Evolutionary conservation across 92 coral and sea anemone genomes (phyloP).

Genomic region (Zoanthus gigantus): DNA sequence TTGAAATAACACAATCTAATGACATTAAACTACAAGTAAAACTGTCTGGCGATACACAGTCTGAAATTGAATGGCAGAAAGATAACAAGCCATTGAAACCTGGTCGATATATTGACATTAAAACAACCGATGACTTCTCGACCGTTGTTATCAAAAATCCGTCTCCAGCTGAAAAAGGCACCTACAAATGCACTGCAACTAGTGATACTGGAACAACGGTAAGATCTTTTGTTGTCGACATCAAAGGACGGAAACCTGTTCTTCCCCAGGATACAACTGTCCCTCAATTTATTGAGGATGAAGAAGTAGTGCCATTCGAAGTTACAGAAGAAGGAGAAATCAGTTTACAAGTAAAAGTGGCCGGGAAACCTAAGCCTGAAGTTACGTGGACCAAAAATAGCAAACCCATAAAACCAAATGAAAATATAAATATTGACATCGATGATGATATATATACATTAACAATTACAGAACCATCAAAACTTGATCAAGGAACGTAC

Average conservation of each 20-base stretch:
- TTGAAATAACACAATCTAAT: slow-evolving; percentile 80
- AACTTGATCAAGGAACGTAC: slow-evolving; percentile 73
- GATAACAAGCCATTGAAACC: slow-evolving; percentile 63
- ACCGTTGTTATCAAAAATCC: slow-evolving; percentile 25
- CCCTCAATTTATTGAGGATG: slow-evolving; percentile 57
- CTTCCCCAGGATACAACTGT: slow-evolving; percentile 29
- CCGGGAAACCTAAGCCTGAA: slow-evolving; percentile 74
- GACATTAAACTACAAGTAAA: slow-evolving; percentile 71
- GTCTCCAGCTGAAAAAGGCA: slow-evolving; percentile 39
- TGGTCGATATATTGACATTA: slow-evolving; percentile 48
- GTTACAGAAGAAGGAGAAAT: slow-evolving; percentile 75
- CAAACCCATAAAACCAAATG: slow-evolving; percentile 44
- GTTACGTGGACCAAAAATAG: slow-evolving; percentile 74
- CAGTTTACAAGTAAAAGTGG: slow-evolving; percentile 62
- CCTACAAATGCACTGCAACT: slow-evolving; percentile 48
- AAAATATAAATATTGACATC: slow-evolving; percentile 51
- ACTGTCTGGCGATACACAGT: slow-evolving; percentile 73
- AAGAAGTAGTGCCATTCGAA: slow-evolving; percentile 53
- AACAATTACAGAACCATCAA: slow-evolving; percentile 56
- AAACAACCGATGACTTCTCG: slow-evolving; percentile 12
- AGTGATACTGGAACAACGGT: slow-evolving; percentile 58
- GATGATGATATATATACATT: slow-evolving; percentile 54
- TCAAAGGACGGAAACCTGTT: slow-evolving; percentile 52
- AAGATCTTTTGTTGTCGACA: slow-evolving; percentile 78
- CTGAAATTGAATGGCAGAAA: slow-evolving; percentile 53